These are phyloP conservation scores for Drosophila trichaetosa DNA, from an alignment of 2,888 invertebrate species.

Conservation along the genomic window DNA sequence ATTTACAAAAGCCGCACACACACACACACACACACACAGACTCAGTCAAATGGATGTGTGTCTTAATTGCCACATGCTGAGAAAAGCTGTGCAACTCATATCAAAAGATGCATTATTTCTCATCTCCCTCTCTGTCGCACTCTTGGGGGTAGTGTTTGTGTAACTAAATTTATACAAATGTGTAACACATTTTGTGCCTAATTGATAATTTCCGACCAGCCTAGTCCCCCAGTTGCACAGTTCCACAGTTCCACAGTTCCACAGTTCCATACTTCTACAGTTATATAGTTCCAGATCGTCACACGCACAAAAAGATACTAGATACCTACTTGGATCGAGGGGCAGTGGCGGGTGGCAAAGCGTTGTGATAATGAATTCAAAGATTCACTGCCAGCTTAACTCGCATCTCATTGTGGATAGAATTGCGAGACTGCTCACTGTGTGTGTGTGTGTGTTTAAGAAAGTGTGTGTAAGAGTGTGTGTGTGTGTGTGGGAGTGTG, in stretches of 20 bases:
- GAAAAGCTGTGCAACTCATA: slow-evolving; percentile 55
- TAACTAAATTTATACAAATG: slow-evolving; percentile 80
- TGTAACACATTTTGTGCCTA: slow-evolving; percentile 78
- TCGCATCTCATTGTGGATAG: slow-evolving; percentile 34
- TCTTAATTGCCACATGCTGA: slow-evolving; percentile 78
- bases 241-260: neutral
- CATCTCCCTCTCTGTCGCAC: slow-evolving; percentile 5
- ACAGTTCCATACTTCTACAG: neutral
- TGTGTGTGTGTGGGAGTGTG: neutral
- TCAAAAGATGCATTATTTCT: slow-evolving; percentile 39
- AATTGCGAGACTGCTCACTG: slow-evolving; percentile 1
- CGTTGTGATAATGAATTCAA: slow-evolving; percentile 80
- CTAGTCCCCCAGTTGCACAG: slow-evolving; percentile 35
- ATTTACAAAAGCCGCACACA: slow-evolving; percentile 70
- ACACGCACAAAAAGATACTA: slow-evolving; percentile 41
- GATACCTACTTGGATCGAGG: neutral
- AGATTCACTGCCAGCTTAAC: slow-evolving; percentile 77
- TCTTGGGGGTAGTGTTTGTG: slow-evolving; percentile 38
- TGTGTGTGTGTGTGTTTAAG: neutral
- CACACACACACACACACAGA: slow-evolving; percentile 5
- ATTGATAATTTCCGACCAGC: slow-evolving; percentile 80
- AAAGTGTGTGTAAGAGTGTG: neutral
- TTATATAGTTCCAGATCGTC: slow-evolving; percentile 20
- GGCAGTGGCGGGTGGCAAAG: neutral
- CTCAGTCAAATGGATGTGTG: neutral